Conservation (phyloP, 2,113 vertebrate genomes). For the Daphoenositta chrysoptera region DNA sequence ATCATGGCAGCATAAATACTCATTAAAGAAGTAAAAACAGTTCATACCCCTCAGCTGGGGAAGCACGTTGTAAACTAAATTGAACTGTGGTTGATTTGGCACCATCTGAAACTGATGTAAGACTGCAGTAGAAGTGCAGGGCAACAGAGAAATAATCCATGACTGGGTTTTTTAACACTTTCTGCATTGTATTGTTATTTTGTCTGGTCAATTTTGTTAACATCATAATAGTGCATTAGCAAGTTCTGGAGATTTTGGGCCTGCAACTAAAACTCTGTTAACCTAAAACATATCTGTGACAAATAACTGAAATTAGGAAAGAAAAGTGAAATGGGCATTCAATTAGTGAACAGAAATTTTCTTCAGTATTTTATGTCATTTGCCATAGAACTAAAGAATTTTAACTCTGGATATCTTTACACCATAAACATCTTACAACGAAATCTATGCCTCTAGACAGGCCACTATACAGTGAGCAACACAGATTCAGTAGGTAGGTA, state of each 20-base stretch:
- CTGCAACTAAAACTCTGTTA: neutral
- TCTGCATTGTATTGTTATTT: neutral
- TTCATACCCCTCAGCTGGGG: neutral
- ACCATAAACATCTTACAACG: neutral
- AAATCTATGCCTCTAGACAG: neutral
- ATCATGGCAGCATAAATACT: neutral
- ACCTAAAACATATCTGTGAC: neutral
- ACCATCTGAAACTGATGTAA: neutral
- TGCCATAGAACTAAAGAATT: neutral
- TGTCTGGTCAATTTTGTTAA: neutral
- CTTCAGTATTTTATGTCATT: neutral
- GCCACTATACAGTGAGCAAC: neutral
- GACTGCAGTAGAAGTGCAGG: neutral
- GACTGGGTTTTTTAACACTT: neutral
- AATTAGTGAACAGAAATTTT: neutral
- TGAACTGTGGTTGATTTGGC: neutral
- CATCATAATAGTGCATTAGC: neutral
- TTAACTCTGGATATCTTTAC: neutral
- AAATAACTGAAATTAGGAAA: neutral
- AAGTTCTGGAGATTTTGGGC: neutral
- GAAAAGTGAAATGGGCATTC: neutral
- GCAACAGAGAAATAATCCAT: neutral
- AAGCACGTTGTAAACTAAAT: neutral
- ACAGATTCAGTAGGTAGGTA: neutral
- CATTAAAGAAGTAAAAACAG: neutral